Base-by-base conservation (phyloP, 2,888 invertebrate genomes). In the Leptopilina syphax region DNA sequence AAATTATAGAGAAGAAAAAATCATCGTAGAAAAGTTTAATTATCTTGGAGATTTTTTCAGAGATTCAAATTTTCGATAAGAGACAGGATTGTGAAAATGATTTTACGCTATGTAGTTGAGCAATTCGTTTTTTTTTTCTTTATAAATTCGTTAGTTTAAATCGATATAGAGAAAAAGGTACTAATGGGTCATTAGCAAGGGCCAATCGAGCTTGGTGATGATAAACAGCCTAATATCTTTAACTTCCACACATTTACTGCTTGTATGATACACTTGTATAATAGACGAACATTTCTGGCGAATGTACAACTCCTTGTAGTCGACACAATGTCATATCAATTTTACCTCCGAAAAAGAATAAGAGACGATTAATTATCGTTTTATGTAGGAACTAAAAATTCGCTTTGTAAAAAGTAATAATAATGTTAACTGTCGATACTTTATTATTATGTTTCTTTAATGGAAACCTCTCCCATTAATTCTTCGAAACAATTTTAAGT, bases 371-470 rank as follows among this genome's bases (percentile, higher is more conserved):
- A 34, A 34, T 50, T 12, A 60, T 73, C 34, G 57, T 73, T 57
- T 34, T 73, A 50, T 50, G 12, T 50, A 73, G 73, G 57, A 34
- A 57, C 34, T 73, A 54, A 73, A 34, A 73, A 73, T 73, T 57
- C 57, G 54, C 73, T 57, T 54, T 73, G 73, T 73, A 73, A 73
- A 73, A 73, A 73, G 73, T 73, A 73, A 73, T 73, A 73, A 73
- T 73, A 70, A 73, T 60, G 54, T 73, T 73, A 73, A 73, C 73
- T 73, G 73, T 73, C 57, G 41, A 73, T 73, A 73, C 57, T 54
- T 73, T 73, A 73, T 57, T 73, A 27, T n/a, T 3, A 34, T 18
- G 27, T 57, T 73, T 73, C 57, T 57, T 73, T 41, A 34, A n/a
- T 73, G 7, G 13, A 41, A 73, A 57, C 73, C 73, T 73, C 3